phyloP scores from a whole-genome alignment of 2,113 vertebrate genomes.

The Pseudorhombus dupliciocellatus region DNA sequence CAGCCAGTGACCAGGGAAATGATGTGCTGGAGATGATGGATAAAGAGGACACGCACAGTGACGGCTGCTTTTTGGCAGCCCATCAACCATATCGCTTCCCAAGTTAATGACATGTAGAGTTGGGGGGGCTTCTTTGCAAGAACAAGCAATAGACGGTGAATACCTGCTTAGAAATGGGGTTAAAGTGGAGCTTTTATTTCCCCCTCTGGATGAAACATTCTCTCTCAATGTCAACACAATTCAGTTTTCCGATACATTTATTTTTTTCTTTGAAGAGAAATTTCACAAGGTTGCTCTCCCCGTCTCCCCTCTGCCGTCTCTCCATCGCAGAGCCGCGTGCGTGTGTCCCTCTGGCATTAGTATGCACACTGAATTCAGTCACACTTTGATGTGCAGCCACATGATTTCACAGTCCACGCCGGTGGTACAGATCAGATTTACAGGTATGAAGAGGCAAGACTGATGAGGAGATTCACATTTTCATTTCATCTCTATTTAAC shows the following conservation, averaged over 20 bases:
- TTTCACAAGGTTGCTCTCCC: conserved; percentile 41
- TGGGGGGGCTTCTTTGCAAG: conserved; percentile 12
- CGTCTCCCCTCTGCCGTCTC: not conserved
- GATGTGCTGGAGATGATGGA: conserved; percentile 62
- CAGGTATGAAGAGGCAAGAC: conserved; percentile 74
- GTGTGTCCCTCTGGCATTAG: conserved; percentile 66
- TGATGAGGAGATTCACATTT: conserved; percentile 73
- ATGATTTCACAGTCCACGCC: conserved; percentile 81
- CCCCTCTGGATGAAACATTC: conserved; percentile 53
- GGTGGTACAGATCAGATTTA: conserved; percentile 81
- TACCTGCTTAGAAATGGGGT: conserved; percentile 32
- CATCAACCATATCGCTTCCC: conserved; percentile 28
- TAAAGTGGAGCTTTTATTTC: conserved; percentile 41
- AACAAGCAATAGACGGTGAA: conserved; percentile 15
- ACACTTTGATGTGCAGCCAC: conserved; percentile 81
- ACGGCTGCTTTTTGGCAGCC: conserved; percentile 47
- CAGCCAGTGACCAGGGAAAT: conserved; percentile 68
- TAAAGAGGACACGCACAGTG: conserved; percentile 51
- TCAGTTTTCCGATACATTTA: conserved; percentile 51
- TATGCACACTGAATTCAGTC: conserved; percentile 76
- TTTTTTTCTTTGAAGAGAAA: conserved; percentile 59
- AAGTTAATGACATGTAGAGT: not conserved
- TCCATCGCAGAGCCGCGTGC: conserved; percentile 39
- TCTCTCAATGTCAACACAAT: conserved; percentile 61
- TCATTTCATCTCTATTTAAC: conserved; percentile 68